Conservation (phyloP, 2,888 invertebrate species). For the Pecten maximus region DNA sequence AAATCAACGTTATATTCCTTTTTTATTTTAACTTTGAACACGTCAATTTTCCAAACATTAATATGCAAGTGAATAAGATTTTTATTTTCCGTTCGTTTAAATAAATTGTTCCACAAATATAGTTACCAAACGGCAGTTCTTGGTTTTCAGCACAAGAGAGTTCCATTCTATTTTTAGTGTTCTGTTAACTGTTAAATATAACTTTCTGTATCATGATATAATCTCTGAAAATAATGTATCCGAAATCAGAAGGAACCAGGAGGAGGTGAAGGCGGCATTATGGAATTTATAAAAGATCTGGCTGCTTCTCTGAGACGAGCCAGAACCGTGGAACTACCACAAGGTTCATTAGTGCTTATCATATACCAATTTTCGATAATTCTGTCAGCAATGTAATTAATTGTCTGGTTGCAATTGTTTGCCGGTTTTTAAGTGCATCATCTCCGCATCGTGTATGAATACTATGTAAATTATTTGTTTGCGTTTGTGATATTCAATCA, state of each 20-base stretch:
- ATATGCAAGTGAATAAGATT: too few relatives aligned
- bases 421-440: too few relatives aligned
- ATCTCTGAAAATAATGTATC: not conserved
- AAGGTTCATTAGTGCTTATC: conserved; percentile 68
- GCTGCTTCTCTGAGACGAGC: conserved; percentile 77
- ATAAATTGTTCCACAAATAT: not conserved
- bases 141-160: not conserved
- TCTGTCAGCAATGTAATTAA: too few relatives aligned
- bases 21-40: too few relatives aligned
- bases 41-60: too few relatives aligned
- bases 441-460: too few relatives aligned
- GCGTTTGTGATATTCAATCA: too few relatives aligned
- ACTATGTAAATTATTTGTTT: too few relatives aligned
- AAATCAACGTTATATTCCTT: too few relatives aligned
- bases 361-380: too few relatives aligned
- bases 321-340: conserved; percentile 78
- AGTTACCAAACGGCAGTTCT: not conserved
- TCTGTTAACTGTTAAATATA: not conserved
- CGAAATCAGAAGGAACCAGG: not conserved
- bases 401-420: too few relatives aligned
- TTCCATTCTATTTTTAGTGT: not conserved
- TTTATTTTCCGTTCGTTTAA: not conserved
- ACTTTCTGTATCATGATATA: not conserved
- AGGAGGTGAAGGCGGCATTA: conserved; percentile 50
- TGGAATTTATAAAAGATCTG: conserved; percentile 79